These are phyloP conservation scores for Mastigias papua DNA, from an alignment of 30 jellyfish, hydroid and myxozoan genomes.

Conservation along the genomic window DNA sequence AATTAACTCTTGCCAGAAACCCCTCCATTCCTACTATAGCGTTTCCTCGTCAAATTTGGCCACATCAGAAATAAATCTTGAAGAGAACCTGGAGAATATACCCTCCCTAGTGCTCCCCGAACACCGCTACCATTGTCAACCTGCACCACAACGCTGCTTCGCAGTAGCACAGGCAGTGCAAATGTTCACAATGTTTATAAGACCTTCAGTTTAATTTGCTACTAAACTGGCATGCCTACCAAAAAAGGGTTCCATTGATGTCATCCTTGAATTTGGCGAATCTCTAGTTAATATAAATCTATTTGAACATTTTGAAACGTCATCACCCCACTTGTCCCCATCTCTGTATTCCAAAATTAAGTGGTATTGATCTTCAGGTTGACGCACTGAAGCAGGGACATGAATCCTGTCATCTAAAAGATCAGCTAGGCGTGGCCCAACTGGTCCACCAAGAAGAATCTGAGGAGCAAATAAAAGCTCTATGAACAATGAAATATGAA, in stretches of 20 bases:
- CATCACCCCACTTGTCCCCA: conserved; percentile 86
- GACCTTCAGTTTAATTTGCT: too few relatives aligned
- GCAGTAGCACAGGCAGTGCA: too few relatives aligned
- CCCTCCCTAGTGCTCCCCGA: too few relatives aligned
- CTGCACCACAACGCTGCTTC: too few relatives aligned
- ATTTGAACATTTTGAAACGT: conserved; percentile 76
- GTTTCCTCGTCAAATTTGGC: too few relatives aligned
- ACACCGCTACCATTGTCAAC: too few relatives aligned
- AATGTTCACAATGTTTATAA: too few relatives aligned
- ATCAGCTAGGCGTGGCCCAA: conserved; percentile 75
- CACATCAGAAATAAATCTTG: too few relatives aligned
- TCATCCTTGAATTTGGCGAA: conserved; percentile 79
- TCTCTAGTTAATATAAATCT: conserved; percentile 87
- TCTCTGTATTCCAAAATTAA: conserved; percentile 80
- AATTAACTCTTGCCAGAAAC: too few relatives aligned
- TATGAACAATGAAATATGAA: neutral
- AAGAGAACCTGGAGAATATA: too few relatives aligned
- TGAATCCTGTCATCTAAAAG: conserved; percentile 73
- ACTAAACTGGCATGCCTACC: too few relatives aligned
- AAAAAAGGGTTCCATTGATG: conserved; percentile 81
- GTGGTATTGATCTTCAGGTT: conserved; percentile 85
- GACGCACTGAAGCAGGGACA: conserved; percentile 69
- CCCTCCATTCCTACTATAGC: too few relatives aligned
- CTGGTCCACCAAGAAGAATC: conserved; percentile 96
- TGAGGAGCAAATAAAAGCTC: neutral